A percentile compares a stretch with the other conserved stretches of the same genome.
Evolutionary conservation across 2,888 invertebrate species (phyloP).

Genomic region (Standfussiana lucernea): DNA sequence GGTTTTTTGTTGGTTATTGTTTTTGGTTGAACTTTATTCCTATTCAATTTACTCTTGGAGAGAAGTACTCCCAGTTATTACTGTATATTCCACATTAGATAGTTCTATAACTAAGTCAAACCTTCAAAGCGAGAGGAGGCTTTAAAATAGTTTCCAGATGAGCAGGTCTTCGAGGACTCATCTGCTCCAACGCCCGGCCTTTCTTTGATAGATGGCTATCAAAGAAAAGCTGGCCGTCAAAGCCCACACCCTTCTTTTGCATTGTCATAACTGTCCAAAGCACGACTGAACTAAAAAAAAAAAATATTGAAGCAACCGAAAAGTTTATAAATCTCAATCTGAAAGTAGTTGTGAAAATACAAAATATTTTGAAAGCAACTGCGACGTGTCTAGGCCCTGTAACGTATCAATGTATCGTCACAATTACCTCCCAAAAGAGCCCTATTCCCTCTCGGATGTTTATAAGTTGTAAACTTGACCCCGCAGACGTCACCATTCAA

Average conservation of each 20-base stretch:
- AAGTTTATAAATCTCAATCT: background rate
- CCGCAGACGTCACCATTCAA: conserved; percentile 1
- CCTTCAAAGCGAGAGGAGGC: background rate
- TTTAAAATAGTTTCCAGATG: background rate
- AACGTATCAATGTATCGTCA: background rate
- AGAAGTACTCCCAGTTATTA: background rate
- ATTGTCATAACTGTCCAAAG: background rate
- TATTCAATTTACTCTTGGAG: background rate
- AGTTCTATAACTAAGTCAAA: background rate
- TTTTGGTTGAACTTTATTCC: background rate
- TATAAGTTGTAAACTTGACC: conserved; percentile 44
- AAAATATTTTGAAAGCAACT: background rate
- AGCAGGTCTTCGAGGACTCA: background rate
- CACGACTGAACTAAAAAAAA: background rate
- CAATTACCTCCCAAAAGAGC: conserved; percentile 1
- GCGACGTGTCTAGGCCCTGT: background rate
- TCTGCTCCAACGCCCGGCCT: too few species aligned
- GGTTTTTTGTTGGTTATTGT: background rate
- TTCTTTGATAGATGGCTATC: background rate
- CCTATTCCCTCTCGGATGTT: background rate
- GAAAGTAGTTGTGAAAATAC: background rate
- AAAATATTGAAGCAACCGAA: background rate
- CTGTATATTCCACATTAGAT: background rate
- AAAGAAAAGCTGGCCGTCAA: background rate
- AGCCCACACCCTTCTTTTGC: background rate